A percentile compares a stretch with the other conserved stretches of the same genome.
Evolutionary conservation across 2,888 invertebrate species (phyloP).

Genomic region (Nomada fucata): DNA sequence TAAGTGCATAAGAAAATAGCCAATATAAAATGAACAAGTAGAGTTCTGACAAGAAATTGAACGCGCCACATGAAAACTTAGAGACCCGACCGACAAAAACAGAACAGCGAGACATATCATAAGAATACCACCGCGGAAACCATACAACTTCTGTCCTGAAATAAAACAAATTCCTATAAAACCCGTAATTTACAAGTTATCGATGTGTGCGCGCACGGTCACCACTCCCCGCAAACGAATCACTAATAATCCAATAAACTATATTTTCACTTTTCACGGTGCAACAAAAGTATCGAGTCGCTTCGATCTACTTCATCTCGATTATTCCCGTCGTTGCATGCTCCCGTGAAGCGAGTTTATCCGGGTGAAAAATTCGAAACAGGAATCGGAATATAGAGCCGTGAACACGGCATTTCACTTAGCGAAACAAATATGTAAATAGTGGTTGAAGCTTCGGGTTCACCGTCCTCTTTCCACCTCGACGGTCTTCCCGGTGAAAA

Average conservation of each 20-base stretch:
- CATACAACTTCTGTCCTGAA: too few species aligned
- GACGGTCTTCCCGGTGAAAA: slow-evolving; percentile 58
- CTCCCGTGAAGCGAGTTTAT: slow-evolving; percentile 40
- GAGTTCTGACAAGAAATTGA: too few species aligned
- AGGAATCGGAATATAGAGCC: slow-evolving; percentile 61
- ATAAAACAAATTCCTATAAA: too few species aligned
- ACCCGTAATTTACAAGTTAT: too few species aligned
- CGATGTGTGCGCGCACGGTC: too few species aligned
- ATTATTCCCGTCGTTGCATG: slow-evolving; percentile 10
- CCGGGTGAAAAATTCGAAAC: slow-evolving; percentile 39
- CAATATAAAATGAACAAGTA: too few species aligned
- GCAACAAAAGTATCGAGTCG: background rate
- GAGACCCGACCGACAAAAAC: too few species aligned
- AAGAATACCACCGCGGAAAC: background rate
- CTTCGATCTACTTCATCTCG: background rate
- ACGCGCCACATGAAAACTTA: too few species aligned
- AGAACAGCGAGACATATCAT: too few species aligned
- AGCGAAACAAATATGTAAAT: slow-evolving; percentile 78
- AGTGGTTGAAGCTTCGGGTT: slow-evolving; percentile 68
- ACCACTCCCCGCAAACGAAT: too few species aligned
- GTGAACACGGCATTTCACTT: slow-evolving; percentile 78
- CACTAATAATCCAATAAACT: background rate
- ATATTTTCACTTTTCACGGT: background rate
- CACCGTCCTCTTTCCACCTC: slow-evolving; percentile 59
- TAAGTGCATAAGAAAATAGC: too few species aligned